Base-by-base conservation (phyloP, 2,888 invertebrate species). In the Drosophila macrospina region DNA sequence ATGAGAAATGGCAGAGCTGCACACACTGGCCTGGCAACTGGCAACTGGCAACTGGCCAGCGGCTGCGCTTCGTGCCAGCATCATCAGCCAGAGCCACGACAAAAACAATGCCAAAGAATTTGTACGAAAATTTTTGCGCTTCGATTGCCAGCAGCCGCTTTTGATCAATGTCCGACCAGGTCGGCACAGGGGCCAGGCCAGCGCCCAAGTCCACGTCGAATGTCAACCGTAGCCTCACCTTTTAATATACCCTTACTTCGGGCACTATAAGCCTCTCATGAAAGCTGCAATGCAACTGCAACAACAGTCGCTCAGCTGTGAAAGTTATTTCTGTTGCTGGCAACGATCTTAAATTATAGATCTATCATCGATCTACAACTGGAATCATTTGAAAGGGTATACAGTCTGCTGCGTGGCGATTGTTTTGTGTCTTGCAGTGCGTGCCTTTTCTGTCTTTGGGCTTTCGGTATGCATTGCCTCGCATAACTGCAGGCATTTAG, bases 111-210 rank as follows among this genome's bases (percentile, higher is more conserved):
- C 84, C 56, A 39, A 86, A 79, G 85, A 86, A 86, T 86, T 88
- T 86, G 88, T 86, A 85, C 86, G 74, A 87, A 86, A 86, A 86
- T 86, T 72, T 71, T 88, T 86, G 88, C 87, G 87, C 84, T 86
- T 88, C 88, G 81, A 86, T 86, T 65, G 86, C 79, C 75, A 69
- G 66, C 61, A 69, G 72, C 66, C 47, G 63, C 86, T 83, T 82
- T 82, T 83, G 87, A 83, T 86, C 87, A 85, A 82, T 77, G 78
- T 84, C 83, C 88, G 75, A 44, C 57, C 13, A n/a, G 28, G 48
- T 8, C 61, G 30, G n/a, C 30, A 8, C 37, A 39, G 13, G 39
- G 13, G 39, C 26, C 55, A 20, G 26, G 32, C 3, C 56, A 48
- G 59, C 47, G 52, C 36, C 57, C 65, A 48, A 44, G 67, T 62